Conservation (phyloP, 23 tunicate species). For the Clavelina lepadiformis region DNA sequence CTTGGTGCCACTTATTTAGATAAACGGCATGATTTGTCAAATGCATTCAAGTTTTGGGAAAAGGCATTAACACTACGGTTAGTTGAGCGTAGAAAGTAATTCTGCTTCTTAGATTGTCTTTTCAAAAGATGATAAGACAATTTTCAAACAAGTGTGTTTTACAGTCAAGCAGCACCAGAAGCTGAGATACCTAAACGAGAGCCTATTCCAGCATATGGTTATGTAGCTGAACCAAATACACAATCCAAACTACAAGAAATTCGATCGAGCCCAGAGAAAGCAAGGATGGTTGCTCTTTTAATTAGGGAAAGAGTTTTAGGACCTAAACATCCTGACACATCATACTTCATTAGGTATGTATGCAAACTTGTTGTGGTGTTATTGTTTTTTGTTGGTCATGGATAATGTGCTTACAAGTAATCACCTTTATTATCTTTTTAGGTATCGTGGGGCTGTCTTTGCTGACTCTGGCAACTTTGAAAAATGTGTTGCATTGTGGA, state of each 20-base stretch:
- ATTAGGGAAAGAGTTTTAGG: conserved; percentile 93
- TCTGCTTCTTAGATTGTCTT: neutral
- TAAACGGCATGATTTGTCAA: conserved; percentile 50
- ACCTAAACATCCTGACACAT: conserved; percentile 87
- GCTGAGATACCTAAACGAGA: neutral
- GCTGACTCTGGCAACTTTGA: conserved; percentile 88
- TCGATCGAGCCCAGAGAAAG: conserved; percentile 40
- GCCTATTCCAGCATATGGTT: conserved; percentile 28
- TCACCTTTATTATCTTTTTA: conserved; percentile 5
- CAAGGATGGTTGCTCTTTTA: conserved; percentile 62
- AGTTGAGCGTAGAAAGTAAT: neutral
- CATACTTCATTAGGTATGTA: conserved; percentile 81
- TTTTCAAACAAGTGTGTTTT: too few species aligned
- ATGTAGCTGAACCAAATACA: conserved; percentile 33
- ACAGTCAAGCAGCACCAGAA: too few species aligned
- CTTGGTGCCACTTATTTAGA: conserved; percentile 73
- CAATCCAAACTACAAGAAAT: conserved; percentile 45
- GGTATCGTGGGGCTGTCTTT: conserved; percentile 85
- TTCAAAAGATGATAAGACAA: too few species aligned
- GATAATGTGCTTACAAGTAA: too few species aligned
- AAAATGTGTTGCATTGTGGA: conserved; percentile 69
- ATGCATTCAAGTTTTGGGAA: conserved; percentile 59
- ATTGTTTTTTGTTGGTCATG: too few species aligned
- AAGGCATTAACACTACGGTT: conserved; percentile 67
- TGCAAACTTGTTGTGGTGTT: neutral